These are phyloP conservation scores for Plusia festucae DNA, from an alignment of 2,888 invertebrate genomes.

Conservation along the genomic window DNA sequence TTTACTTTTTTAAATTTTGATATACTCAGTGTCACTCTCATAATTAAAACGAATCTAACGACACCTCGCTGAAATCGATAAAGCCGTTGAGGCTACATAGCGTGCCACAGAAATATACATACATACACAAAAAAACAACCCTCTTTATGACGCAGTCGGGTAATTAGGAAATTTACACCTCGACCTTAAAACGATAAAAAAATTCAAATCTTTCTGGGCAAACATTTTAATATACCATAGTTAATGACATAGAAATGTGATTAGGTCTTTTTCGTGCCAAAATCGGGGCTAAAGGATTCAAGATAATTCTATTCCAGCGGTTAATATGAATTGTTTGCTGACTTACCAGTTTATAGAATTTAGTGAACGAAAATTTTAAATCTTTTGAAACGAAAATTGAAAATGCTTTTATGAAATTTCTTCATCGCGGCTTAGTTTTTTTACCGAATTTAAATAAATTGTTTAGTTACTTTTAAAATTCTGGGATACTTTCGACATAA, in stretches of 20 bases:
- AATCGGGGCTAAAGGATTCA: conserved; percentile 5
- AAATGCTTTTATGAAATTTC: conserved; percentile 11
- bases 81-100: too few relatives aligned
- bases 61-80: too few relatives aligned
- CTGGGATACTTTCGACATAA: too few relatives aligned
- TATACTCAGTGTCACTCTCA: too few relatives aligned
- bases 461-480: too few relatives aligned
- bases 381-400: conserved; percentile 2
- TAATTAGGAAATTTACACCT: conserved; percentile 19
- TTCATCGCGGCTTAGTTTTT: neutral
- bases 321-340: conserved; percentile 26
- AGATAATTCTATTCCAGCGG: conserved; percentile 23
- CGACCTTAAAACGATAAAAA: conserved; percentile 9
- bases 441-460: too few relatives aligned
- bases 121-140: too few relatives aligned
- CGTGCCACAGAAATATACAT: too few relatives aligned
- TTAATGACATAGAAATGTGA: conserved; percentile 55
- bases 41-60: too few relatives aligned
- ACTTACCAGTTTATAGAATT: conserved; percentile 11
- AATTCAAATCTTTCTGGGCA: conserved; percentile 21
- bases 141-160: too few relatives aligned
- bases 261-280: conserved; percentile 22
- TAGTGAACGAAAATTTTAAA: neutral
- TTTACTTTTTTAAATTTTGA: too few relatives aligned
- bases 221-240: conserved; percentile 25